Evolutionary conservation across 2,888 invertebrate genomes (phyloP).

Genomic region (Tholera decimalis): DNA sequence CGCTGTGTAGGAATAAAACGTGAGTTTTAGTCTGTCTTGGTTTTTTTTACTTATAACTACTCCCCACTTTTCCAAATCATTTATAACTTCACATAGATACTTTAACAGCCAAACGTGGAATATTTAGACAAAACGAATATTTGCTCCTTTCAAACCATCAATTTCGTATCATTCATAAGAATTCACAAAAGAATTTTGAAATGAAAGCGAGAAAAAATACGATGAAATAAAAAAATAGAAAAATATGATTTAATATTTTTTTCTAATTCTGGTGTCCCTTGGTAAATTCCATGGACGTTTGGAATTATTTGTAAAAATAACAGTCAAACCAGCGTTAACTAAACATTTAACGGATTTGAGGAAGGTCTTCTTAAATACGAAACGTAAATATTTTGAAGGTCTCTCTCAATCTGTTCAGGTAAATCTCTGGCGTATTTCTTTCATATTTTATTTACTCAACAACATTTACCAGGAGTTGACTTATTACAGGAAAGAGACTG

Average conservation of each 20-base stretch:
- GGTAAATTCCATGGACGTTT: background rate
- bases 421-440: background rate
- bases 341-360: constrained; percentile 24
- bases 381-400: constrained; percentile 27
- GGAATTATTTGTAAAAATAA: background rate
- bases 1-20: background rate
- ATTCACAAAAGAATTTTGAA: background rate
- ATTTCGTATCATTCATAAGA: background rate
- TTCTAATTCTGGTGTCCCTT: background rate
- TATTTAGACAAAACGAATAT: too few relatives aligned
- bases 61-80: too few relatives aligned
- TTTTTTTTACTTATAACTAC: too few relatives aligned
- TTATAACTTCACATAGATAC: too few relatives aligned
- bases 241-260: constrained; percentile 1
- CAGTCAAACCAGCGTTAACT: background rate
- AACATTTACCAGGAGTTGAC: background rate
- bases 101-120: too few relatives aligned
- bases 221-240: too few relatives aligned
- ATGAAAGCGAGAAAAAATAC: background rate
- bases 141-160: too few relatives aligned
- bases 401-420: background rate
- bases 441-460: background rate
- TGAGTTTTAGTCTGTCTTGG: too few relatives aligned
- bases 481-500: background rate
- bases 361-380: background rate